Conservation (phyloP, 2,888 invertebrate genomes). For the Caenorhabditis sp. region DNA sequence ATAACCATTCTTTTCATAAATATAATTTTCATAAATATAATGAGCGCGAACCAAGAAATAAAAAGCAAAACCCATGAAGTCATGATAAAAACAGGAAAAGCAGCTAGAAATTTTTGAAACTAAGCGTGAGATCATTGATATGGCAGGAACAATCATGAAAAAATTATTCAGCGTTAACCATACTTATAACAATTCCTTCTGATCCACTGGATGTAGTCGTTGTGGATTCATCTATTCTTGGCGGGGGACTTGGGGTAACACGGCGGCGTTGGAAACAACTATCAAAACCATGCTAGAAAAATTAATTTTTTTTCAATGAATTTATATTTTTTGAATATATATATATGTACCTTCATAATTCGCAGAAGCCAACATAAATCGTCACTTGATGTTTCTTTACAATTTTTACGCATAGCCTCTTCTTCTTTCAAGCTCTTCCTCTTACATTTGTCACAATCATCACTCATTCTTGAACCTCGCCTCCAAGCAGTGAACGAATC, state of each 20-base stretch:
- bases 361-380: conserved; percentile 32
- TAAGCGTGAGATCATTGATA: neutral
- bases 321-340: neutral
- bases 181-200: neutral
- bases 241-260: conserved; percentile 26
- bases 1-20: neutral
- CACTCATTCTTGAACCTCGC: conserved; percentile 49
- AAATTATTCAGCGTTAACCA: conserved; percentile 7
- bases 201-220: neutral
- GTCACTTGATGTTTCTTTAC: conserved; percentile 14
- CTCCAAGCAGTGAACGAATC: conserved; percentile 60
- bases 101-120: neutral
- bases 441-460: conserved; percentile 30
- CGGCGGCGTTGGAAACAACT: conserved; percentile 33
- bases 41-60: neutral
- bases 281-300: conserved; percentile 28
- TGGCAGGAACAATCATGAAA: neutral
- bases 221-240: conserved; percentile 3
- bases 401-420: conserved; percentile 6
- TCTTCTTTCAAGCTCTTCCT: conserved; percentile 13
- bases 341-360: conserved; percentile 24
- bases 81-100: conserved; percentile 2
- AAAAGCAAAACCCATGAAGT: conserved; percentile 14
- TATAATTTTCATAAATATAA: neutral
- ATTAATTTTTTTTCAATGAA: neutral